These are phyloP conservation scores for Menidia beryllina DNA, from an alignment of 2,113 vertebrate species.

Conservation along the genomic window DNA sequence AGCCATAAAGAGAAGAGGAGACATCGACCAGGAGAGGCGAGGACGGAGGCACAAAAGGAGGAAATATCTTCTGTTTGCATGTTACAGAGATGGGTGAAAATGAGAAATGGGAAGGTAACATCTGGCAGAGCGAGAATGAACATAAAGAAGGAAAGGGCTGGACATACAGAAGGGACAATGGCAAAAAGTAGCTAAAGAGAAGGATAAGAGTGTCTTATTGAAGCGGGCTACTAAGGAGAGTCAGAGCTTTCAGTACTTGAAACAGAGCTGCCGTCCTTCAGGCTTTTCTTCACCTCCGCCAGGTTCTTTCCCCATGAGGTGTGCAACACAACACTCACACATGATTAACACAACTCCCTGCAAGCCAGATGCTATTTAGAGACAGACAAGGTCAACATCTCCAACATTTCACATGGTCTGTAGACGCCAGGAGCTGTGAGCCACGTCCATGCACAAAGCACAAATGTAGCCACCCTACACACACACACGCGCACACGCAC, in stretches of 20 bases:
- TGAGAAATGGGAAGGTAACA: neutral
- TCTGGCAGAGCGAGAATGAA: neutral
- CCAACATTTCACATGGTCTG: constrained; percentile 37
- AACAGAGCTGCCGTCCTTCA: constrained; percentile 41
- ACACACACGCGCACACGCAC: constrained; percentile 2
- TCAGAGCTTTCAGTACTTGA: constrained; percentile 13
- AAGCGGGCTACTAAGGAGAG: constrained; percentile 33
- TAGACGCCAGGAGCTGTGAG: constrained; percentile 26
- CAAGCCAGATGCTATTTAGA: constrained; percentile 38
- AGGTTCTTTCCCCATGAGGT: constrained; percentile 41
- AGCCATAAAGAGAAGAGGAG: neutral
- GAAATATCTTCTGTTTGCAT: constrained; percentile 19
- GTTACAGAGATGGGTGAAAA: neutral
- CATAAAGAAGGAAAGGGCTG: neutral
- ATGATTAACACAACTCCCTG: constrained; percentile 33
- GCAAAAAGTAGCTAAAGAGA: neutral
- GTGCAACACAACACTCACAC: constrained; percentile 38
- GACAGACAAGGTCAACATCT: constrained; percentile 61
- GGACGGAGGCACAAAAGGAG: constrained; percentile 1
- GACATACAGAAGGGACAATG: neutral
- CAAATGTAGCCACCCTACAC: constrained; percentile 3
- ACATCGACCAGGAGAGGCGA: constrained; percentile 8
- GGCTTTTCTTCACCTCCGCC: constrained; percentile 54
- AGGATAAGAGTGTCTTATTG: neutral
- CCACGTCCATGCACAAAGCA: constrained; percentile 33